Evolutionary conservation across 2,888 invertebrate genomes (phyloP), one percentile per base, ranked within the genome.

Genomic region (Philopedon plagiatum): DNA sequence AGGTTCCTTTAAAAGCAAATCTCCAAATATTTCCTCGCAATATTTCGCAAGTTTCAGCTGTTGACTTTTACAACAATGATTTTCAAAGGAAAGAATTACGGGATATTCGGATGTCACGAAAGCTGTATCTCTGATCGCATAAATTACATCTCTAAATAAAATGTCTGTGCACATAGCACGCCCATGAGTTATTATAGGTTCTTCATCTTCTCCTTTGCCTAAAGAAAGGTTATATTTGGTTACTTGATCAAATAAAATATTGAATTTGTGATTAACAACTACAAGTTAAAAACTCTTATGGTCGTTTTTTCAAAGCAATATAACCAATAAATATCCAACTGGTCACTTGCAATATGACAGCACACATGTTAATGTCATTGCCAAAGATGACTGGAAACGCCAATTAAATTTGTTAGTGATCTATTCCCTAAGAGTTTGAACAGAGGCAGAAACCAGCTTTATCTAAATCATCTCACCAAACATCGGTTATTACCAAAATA

Each of bases 101-200:
- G 99, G 99, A 86, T 93, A 98, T 80, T 99, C 98, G 3, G 98
- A 97, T 1, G 99, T 97, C 56, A 99, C 97, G 86, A 99, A 99
- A 41, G 99, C 99, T 2, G 98, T 98, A 86, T 99, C 99, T 76
- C 97, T 88, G 71, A 99, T 93, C 2, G 99, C 99, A 85, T 96
- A 94, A 80, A 99, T 98, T 46, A 98, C 99, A 87, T 99, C 95
- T 89, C 95, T 98, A 87, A 99, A 99, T 19, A 98, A 87, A 81
- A 99, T 99, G 87, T 99, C 99, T 1, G 98, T 99, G 84, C 99
- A 99, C 98, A 99, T 99, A 4, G 99, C 99, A 88, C 98, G 98
- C 51, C 99, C 99, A 87, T 99, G 99, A 34, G 99, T 99, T 78
- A 99, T 98, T 81, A 99, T 99, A 0, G 99, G 99, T 82, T 99